These are phyloP conservation scores for Junco hyemalis DNA, from an alignment of 2,113 vertebrate genomes.

Conservation along the genomic window DNA sequence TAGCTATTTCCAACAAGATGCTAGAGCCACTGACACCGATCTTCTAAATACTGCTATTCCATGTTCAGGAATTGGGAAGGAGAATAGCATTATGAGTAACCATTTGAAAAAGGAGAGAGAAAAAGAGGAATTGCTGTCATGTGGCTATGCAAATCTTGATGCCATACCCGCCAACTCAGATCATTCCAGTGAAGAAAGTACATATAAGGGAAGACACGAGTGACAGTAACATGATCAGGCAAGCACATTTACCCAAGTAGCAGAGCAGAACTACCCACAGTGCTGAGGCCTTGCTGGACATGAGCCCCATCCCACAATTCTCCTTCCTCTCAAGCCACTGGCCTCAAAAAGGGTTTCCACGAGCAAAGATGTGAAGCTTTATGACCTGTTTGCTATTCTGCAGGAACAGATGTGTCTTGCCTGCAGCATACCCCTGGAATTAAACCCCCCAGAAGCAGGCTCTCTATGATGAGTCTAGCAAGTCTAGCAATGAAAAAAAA, in stretches of 20 bases:
- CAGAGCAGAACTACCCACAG: not conserved
- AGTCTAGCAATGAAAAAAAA: not conserved
- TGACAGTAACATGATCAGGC: not conserved
- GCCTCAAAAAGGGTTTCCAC: not conserved
- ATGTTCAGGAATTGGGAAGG: not conserved
- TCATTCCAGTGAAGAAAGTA: not conserved
- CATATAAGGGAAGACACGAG: fast-evolving
- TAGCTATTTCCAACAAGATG: not conserved
- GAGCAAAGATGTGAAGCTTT: not conserved
- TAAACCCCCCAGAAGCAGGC: not conserved
- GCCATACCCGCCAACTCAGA: not conserved
- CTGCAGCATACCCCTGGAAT: not conserved
- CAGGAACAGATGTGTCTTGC: fast-evolving
- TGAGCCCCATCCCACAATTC: not conserved
- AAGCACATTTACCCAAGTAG: not conserved
- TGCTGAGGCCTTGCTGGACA: not conserved
- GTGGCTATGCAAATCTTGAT: not conserved
- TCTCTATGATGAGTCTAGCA: not conserved
- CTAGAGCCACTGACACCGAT: fast-evolving
- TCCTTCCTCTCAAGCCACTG: not conserved
- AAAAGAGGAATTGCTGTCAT: not conserved
- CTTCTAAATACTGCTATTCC: not conserved
- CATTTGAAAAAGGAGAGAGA: not conserved
- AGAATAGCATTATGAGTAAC: not conserved
- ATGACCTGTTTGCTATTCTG: not conserved